Evolutionary conservation across 2,797 vertebrate species (phyloP), one percentile per base, ranked within the genome.

Genomic region (Austrolebias charrua): DNA sequence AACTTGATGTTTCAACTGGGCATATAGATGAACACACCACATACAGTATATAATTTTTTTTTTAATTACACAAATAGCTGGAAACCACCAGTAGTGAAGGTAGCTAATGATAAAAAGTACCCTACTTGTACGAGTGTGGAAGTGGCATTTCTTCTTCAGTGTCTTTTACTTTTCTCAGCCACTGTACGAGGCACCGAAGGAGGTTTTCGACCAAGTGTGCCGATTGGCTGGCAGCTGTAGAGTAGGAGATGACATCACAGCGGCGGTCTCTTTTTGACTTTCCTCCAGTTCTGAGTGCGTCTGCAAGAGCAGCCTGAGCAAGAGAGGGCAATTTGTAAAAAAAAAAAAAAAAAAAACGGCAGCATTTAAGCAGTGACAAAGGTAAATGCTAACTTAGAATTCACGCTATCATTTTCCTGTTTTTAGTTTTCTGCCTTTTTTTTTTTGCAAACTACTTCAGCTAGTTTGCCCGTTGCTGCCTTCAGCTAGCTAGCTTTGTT

Each of bases 201-300:
- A 96, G 78, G 43, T 84, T 90, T 52, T 88, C 88, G 55, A 91
- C 90, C 2, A 87, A 88, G 69, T 68, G 49, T 40, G 95, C 92
- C 1, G 93, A 91, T 24, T 93, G 94, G 75, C 91, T 92, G 63
- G 94, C 92, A 6, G 89, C 89, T 1, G 92, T 84, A 14, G 94
- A 95, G 82, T 95, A 95, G 73, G 91, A 94, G 60, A 95, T 88
- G 60, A 94, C 90, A 11, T 92, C 84, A 68, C 84, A 92, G 18
- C 44, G 19, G 0, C 76, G 60, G 0, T 55, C 73, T 67, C 63
- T 82, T 65, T 47, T 79, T 31, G 63, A 78, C 55, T 57, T 79
- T 3, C 15, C 42, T 50, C 84, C 67, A 3, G 81, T 76, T 71
- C 74, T 86, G 57, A 96, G 89, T 9, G 89, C 72, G 14, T 92